A percentile compares a stretch with the other conserved stretches of the same genome.
phyloP scores from a whole-genome alignment of 2,888 invertebrate species.

The Masnerella sp. region DNA sequence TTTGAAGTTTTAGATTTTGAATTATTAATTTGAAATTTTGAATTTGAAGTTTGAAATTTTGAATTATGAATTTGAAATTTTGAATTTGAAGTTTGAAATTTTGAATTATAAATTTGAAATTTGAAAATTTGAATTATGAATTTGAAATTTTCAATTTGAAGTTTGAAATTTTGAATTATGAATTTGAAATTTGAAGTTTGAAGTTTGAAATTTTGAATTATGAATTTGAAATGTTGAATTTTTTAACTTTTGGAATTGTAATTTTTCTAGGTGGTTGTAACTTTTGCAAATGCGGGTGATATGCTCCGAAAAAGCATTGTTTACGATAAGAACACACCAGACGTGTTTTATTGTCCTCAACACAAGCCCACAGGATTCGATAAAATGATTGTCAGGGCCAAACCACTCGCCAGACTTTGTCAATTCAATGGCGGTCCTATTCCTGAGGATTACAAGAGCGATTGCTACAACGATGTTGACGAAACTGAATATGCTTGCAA shows the following conservation, averaged over 20 bases:
- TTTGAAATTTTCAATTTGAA: constrained; percentile 1
- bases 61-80: background rate
- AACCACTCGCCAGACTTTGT: constrained; percentile 85
- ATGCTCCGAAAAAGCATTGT: constrained; percentile 88
- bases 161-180: too few relatives aligned
- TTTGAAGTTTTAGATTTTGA: too few relatives aligned
- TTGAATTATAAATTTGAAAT: background rate
- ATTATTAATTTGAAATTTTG: background rate
- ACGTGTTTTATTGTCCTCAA: constrained; percentile 88
- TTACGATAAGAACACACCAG: constrained; percentile 87
- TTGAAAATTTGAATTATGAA: background rate
- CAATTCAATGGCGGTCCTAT: constrained; percentile 85
- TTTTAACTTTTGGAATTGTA: background rate
- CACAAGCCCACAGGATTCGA: constrained; percentile 87
- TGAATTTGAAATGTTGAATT: too few relatives aligned
- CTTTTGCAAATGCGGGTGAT: constrained; percentile 80
- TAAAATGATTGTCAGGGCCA: constrained; percentile 84
- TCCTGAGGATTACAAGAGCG: constrained; percentile 86
- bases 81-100: background rate
- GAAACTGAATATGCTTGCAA: constrained; percentile 89
- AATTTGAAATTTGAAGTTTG: too few relatives aligned
- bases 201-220: too few relatives aligned
- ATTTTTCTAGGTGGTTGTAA: constrained; percentile 56
- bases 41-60: background rate
- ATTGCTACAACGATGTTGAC: constrained; percentile 89